Evolutionary conservation across 1,140 invertebrate genomes (phyloP).

Genomic region (Nasonia vitripennis): DNA sequence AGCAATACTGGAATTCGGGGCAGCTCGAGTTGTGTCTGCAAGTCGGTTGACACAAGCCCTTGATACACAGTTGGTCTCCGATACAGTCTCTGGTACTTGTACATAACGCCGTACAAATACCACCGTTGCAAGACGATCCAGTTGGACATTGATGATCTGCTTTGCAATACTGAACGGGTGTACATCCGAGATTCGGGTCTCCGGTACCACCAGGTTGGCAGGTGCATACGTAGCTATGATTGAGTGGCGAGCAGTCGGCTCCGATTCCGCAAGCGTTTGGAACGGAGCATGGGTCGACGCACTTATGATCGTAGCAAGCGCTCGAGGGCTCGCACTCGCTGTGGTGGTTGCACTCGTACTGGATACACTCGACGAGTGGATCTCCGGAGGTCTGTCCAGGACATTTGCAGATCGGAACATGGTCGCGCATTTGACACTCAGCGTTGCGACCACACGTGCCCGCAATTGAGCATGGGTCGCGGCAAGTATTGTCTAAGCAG

Average conservation of each 20-base stretch:
- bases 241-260: constrained; percentile 82
- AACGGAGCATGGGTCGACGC: constrained; percentile 86
- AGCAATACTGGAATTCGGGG: constrained; percentile 87
- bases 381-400: constrained; percentile 85
- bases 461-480: constrained; percentile 84
- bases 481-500: constrained; percentile 86
- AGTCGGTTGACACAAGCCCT: constrained; percentile 86
- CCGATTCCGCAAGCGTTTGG: constrained; percentile 88
- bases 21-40: constrained; percentile 86
- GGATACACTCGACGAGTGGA: constrained; percentile 81
- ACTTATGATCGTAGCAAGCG: constrained; percentile 87
- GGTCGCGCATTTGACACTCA: constrained; percentile 81
- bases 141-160: constrained; percentile 85
- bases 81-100: constrained; percentile 87
- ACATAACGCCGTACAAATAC: constrained; percentile 86
- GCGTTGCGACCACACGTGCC: constrained; percentile 85
- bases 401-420: constrained; percentile 85
- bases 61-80: constrained; percentile 86
- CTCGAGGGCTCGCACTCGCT: constrained; percentile 83
- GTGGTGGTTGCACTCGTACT: constrained; percentile 86
- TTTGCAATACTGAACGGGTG: constrained; percentile 86
- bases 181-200: constrained; percentile 88
- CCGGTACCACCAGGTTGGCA: constrained; percentile 89
- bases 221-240: constrained; percentile 86
- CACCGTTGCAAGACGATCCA: constrained; percentile 86